Conservation (phyloP, 1,140 invertebrate genomes). For the Rhagoletis pomonella region DNA sequence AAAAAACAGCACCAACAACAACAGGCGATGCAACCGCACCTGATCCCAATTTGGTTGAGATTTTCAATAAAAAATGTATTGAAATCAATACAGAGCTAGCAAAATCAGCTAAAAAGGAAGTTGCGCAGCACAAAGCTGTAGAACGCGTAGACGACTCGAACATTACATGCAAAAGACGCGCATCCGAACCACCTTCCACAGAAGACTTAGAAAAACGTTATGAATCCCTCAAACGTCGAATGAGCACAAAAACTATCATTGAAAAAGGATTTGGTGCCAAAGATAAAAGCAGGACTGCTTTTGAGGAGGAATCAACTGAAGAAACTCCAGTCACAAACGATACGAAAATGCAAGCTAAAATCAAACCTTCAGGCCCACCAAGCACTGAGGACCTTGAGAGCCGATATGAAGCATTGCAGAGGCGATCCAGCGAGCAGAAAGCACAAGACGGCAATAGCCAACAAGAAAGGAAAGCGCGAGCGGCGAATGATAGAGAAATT, state of each 20-base stretch:
- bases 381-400: conserved; percentile 66
- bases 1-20: background rate
- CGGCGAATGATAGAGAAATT: background rate
- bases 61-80: conserved; percentile 18
- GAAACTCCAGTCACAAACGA: background rate
- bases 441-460: background rate
- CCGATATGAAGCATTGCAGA: conserved; percentile 65
- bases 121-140: too few relatives aligned
- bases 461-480: background rate
- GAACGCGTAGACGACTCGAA: background rate
- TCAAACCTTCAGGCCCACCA: conserved; percentile 57
- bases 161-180: conserved; percentile 58
- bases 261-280: background rate
- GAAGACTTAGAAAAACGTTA: conserved; percentile 70
- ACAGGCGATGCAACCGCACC: background rate
- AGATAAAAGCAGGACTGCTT: conserved; percentile 59
- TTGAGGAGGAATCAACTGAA: conserved; percentile 55
- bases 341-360: background rate
- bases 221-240: conserved; percentile 66
- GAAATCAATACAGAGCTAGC: background rate
- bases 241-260: conserved; percentile 64
- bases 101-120: background rate
- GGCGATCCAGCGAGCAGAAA: conserved; percentile 48
- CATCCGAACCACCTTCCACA: conserved; percentile 69
- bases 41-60: background rate